phyloP scores from a whole-genome alignment of 2,888 invertebrate species.

The Itoplectis maculator region DNA sequence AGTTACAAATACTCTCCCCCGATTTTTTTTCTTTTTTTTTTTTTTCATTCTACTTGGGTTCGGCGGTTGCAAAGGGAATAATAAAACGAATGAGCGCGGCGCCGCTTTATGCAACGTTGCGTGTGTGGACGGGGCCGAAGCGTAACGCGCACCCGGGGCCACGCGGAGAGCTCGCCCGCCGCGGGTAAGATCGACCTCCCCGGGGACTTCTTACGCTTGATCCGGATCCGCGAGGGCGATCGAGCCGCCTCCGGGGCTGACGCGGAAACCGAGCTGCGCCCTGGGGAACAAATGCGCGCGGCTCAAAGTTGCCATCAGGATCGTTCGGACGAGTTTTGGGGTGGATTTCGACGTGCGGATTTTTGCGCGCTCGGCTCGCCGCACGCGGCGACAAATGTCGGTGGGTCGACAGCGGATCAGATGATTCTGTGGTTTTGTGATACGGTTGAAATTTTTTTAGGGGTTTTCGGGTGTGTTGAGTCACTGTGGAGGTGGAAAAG shows the following conservation, averaged over 20 bases:
- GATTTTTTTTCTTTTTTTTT: not conserved
- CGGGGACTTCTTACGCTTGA: conserved; percentile 57
- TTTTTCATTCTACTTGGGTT: conserved; percentile 11
- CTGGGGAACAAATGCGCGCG: conserved; percentile 25
- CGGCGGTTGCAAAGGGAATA: conserved; percentile 59
- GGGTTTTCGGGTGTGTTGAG: too few species aligned
- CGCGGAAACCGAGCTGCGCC: conserved; percentile 55
- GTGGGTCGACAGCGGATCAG: not conserved
- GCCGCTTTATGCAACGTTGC: not conserved
- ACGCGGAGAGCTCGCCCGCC: conserved; percentile 13
- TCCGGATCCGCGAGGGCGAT: conserved; percentile 53
- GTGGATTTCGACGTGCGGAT: not conserved
- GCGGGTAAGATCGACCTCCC: conserved; percentile 21
- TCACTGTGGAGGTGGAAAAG: too few species aligned
- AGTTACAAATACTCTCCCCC: conserved; percentile 51
- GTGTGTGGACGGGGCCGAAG: conserved; percentile 15
- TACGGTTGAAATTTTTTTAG: too few species aligned
- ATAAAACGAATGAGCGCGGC: conserved; percentile 51
- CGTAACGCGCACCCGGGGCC: conserved; percentile 5
- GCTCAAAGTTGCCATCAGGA: not conserved
- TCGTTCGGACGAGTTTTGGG: not conserved
- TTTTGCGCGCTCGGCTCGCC: not conserved
- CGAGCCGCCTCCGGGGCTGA: conserved; percentile 16
- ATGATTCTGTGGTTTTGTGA: too few species aligned
- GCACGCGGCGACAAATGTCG: not conserved